Conservation (phyloP, 2,888 invertebrate species). For the Auanema freiburgensis region DNA sequence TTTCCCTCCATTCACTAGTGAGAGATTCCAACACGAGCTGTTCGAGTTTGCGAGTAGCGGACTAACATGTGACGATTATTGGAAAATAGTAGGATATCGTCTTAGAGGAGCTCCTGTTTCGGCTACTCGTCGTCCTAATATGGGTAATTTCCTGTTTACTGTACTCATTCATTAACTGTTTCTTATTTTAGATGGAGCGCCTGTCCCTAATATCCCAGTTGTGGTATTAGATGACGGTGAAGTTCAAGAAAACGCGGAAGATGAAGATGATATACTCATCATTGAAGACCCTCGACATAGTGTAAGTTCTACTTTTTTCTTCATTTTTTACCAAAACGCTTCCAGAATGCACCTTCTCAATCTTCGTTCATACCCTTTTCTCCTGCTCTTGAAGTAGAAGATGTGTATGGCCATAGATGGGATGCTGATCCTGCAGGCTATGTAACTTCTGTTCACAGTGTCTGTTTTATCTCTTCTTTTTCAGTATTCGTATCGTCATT, state of each 20-base stretch:
- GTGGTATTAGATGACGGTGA: neutral
- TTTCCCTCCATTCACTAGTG: neutral
- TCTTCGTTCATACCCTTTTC: too few relatives aligned
- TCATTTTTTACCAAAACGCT: conserved; percentile 1
- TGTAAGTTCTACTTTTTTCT: neutral
- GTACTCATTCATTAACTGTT: neutral
- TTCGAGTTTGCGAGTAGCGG: conserved; percentile 10
- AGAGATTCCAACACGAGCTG: conserved; percentile 8
- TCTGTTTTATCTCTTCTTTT: too few relatives aligned
- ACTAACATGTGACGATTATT: conserved; percentile 3
- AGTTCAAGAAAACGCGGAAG: conserved; percentile 4
- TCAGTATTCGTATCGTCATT: too few relatives aligned
- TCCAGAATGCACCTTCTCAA: neutral
- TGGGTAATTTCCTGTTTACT: neutral
- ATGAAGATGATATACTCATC: conserved; percentile 1
- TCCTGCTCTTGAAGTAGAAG: too few relatives aligned
- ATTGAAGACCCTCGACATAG: neutral
- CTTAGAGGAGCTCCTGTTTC: neutral
- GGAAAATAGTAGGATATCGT: neutral
- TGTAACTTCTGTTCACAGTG: too few relatives aligned
- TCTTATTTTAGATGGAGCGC: neutral
- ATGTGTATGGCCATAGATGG: too few relatives aligned
- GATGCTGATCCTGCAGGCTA: too few relatives aligned
- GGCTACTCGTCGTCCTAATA: conserved; percentile 1
- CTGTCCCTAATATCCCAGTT: neutral